A percentile compares a stretch with the other conserved stretches of the same genome.
phyloP scores from a whole-genome alignment of 2,888 invertebrate species.

The Athalia cordata region DNA sequence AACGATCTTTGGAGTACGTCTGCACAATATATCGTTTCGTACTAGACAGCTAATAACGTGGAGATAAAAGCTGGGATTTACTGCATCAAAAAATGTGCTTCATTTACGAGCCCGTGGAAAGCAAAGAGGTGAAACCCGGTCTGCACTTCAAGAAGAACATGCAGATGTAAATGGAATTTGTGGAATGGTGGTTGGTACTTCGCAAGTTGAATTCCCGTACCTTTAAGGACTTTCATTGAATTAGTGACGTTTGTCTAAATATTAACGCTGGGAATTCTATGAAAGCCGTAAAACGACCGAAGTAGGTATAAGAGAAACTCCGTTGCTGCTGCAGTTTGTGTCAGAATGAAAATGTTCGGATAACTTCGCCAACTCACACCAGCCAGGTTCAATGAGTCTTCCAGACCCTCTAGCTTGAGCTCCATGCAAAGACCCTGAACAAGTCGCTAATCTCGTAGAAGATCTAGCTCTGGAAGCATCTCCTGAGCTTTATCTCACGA shows the following conservation, averaged over 20 bases:
- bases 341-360: conserved; percentile 7
- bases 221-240: not conserved
- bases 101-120: too few relatives aligned
- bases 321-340: not conserved
- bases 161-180: too few relatives aligned
- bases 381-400: conserved; percentile 35
- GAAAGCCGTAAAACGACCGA: not conserved
- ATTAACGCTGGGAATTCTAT: conserved; percentile 3
- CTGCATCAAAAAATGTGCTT: too few relatives aligned
- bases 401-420: conserved; percentile 32
- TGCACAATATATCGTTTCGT: not conserved
- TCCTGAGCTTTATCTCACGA: conserved; percentile 10
- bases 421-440: conserved; percentile 36
- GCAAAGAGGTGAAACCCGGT: too few relatives aligned
- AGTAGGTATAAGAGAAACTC: too few relatives aligned
- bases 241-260: conserved; percentile 17
- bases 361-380: conserved; percentile 24
- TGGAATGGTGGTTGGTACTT: not conserved
- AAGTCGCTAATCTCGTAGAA: conserved; percentile 41
- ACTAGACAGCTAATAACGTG: not conserved
- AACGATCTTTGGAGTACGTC: not conserved
- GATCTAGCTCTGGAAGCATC: conserved; percentile 21
- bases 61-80: too few relatives aligned
- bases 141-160: too few relatives aligned
- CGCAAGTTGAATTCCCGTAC: not conserved